phyloP scores from a whole-genome alignment of 2,113 vertebrate genomes.

The Rhinopithecus roxellana region DNA sequence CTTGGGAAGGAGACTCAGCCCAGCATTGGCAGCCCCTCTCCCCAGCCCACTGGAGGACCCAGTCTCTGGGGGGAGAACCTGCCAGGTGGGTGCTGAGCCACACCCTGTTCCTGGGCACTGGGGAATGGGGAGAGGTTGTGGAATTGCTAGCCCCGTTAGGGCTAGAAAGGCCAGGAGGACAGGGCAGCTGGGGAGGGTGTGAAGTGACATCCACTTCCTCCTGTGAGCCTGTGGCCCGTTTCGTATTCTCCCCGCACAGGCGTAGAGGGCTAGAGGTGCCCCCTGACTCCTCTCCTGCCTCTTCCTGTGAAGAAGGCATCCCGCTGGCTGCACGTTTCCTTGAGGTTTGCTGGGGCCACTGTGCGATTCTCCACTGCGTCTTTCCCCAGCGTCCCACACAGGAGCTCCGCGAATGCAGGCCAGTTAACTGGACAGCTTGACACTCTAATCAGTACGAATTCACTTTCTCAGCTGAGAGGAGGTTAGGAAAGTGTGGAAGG shows the following conservation, averaged over 20 bases:
- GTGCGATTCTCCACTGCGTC: too few relatives aligned
- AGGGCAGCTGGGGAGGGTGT: not conserved
- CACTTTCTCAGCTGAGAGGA: not conserved
- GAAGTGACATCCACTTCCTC: not conserved
- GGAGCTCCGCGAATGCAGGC: accelerated
- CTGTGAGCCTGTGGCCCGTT: not conserved
- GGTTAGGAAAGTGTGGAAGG: accelerated
- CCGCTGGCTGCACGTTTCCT: accelerated
- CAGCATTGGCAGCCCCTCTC: too few relatives aligned
- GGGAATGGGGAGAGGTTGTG: too few relatives aligned
- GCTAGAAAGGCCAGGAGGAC: too few relatives aligned
- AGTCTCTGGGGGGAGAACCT: too few relatives aligned
- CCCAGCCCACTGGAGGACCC: too few relatives aligned
- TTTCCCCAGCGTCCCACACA: accelerated
- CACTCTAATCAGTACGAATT: accelerated
- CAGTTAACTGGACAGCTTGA: accelerated
- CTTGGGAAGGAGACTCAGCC: not conserved
- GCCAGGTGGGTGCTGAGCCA: too few relatives aligned
- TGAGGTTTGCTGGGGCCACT: too few relatives aligned
- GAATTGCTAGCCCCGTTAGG: too few relatives aligned
- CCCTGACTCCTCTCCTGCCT: not conserved
- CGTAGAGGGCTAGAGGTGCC: accelerated
- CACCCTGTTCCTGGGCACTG: too few relatives aligned
- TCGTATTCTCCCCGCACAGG: accelerated
- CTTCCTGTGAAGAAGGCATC: not conserved